Evolutionary conservation across 2,113 vertebrate species (phyloP).

Genomic region (Guaruba guarouba): DNA sequence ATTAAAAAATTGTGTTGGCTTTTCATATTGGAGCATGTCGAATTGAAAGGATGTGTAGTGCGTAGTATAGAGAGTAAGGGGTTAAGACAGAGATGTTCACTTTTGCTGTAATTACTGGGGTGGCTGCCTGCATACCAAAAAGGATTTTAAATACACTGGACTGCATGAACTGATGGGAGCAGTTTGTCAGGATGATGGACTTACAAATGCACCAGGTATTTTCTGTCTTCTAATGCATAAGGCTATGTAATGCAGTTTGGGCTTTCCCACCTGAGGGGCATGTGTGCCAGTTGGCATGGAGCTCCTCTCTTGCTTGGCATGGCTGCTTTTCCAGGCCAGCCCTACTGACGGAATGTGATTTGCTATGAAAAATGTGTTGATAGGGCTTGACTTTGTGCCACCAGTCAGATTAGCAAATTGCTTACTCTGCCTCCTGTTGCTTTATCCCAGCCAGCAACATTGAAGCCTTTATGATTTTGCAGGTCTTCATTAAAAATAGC

Average conservation of each 20-base stretch:
- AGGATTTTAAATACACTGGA: background rate
- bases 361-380: slow-evolving; percentile 61
- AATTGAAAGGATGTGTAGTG: background rate
- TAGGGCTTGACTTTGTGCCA: slow-evolving; percentile 35
- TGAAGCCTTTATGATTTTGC: slow-evolving; percentile 32
- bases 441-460: slow-evolving; percentile 49
- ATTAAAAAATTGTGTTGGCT: background rate
- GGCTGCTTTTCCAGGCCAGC: slow-evolving; percentile 6
- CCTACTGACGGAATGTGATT: slow-evolving; percentile 43
- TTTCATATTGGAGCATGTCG: background rate
- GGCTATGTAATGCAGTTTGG: background rate
- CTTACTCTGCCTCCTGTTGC: background rate
- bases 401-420: slow-evolving; percentile 37
- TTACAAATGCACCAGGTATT: background rate
- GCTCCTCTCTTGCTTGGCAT: background rate
- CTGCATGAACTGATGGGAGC: background rate
- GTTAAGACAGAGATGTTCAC: background rate
- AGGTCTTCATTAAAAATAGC: slow-evolving; percentile 56
- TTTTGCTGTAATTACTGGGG: background rate
- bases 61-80: background rate
- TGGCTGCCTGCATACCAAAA: background rate
- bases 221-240: background rate
- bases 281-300: background rate
- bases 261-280: slow-evolving; percentile 14
- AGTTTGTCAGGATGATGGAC: slow-evolving; percentile 22